Evolutionary conservation across 2,888 invertebrate species (phyloP).

Genomic region (Rambutsinella grinnellia): DNA sequence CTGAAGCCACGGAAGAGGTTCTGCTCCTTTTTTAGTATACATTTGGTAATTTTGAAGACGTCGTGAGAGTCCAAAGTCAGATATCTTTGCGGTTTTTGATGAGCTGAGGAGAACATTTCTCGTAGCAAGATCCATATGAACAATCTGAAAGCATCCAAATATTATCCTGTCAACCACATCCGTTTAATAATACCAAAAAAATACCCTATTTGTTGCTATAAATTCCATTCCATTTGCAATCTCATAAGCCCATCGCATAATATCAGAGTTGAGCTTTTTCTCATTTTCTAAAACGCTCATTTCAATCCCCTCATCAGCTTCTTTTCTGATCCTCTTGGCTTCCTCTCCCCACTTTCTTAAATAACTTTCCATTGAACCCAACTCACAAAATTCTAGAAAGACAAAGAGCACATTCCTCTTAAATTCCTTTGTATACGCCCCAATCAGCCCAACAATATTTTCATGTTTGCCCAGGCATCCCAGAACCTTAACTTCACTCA

Average conservation of each 20-base stretch:
- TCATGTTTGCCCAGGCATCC: neutral
- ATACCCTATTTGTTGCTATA: neutral
- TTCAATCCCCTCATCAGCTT: neutral
- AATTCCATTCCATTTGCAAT: conserved; percentile 6
- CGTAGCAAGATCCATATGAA: neutral
- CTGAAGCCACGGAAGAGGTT: neutral
- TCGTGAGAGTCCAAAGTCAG: conserved; percentile 4
- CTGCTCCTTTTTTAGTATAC: neutral
- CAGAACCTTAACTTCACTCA: conserved; percentile 3
- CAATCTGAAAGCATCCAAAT: too few species aligned
- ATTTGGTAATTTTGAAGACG: neutral
- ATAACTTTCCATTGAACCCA: neutral
- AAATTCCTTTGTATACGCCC: conserved; percentile 9
- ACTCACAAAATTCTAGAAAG: neutral
- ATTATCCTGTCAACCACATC: too few species aligned
- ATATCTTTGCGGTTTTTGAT: neutral
- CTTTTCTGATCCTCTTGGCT: neutral
- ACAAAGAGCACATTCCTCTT: neutral
- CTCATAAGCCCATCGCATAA: neutral
- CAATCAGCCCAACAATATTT: neutral
- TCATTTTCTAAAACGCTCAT: neutral
- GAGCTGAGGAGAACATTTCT: conserved; percentile 4
- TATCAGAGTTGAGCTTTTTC: neutral
- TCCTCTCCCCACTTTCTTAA: too few species aligned
- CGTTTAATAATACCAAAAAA: neutral